Percentiles rank a stretch among this genome's conserved stretches.
Conservation (phyloP, 2,113 vertebrate genomes). For the Arenaria interpres region DNA sequence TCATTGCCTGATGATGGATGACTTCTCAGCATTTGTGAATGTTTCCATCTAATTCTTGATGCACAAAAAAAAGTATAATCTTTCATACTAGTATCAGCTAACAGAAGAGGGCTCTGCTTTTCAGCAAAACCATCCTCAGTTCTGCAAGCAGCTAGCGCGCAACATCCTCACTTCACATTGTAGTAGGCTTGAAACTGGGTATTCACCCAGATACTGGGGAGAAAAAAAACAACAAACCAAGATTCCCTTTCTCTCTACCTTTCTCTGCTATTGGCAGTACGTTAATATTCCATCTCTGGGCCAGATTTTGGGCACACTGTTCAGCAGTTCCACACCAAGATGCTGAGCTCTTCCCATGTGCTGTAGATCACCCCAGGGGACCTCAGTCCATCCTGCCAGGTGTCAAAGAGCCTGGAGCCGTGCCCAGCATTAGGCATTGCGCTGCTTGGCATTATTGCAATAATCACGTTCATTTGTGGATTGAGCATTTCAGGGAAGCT, state of each 20-base stretch:
- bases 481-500: neutral
- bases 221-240: neutral
- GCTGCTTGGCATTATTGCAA: neutral
- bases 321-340: neutral
- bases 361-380: neutral
- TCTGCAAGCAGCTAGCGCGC: neutral
- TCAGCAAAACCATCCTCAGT: neutral
- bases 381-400: neutral
- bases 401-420: neutral
- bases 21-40: neutral
- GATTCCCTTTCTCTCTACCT: neutral
- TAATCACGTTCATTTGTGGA: neutral
- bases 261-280: neutral
- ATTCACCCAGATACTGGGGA: neutral
- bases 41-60: neutral
- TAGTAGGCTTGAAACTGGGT: neutral
- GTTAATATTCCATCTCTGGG: too few species aligned
- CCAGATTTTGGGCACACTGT: neutral
- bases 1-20: neutral
- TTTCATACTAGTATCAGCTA: neutral
- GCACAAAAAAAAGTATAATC: neutral
- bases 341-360: rapidly evolving
- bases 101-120: slow-evolving; percentile 29
- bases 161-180: neutral
- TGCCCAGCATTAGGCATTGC: neutral